Base-by-base conservation (phyloP, 2,888 invertebrate species). In the Oxyteleia sp. region DNA sequence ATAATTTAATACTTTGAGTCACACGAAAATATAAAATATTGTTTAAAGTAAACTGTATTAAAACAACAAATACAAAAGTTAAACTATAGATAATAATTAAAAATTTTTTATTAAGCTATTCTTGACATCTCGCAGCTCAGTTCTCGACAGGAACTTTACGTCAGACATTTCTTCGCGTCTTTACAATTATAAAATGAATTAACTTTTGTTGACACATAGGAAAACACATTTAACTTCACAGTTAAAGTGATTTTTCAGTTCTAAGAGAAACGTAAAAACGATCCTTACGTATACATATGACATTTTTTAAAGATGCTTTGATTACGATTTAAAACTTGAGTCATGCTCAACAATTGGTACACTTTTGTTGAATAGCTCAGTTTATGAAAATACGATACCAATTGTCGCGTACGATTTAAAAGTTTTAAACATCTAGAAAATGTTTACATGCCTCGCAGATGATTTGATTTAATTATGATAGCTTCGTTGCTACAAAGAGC, bases 331-430 rank as follows among this genome's bases (percentile, higher is more conserved):
- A 55, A 69, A 69, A 69, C 55, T 55, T 45, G 32, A 55, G 32
- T 32, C 68, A 69, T 55, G 45, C 32, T 18, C 68, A 55, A 55
- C 55, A 55, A 49, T 3, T 29, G 53, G 32, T 55, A 55, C 29
- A 29, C 55, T 43, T 43, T 10, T 26, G 13, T 45, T 55, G 8
- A 55, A 45, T 45, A 11, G 23, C 11, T 20, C 32, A 7, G 13
- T n/a, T 55, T 69, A 69, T 45, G 55, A 69, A 69, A 69, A 69
- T 69, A 69, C 41, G 45, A 32, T 69, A 55, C 32, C 16, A 7
- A 55, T 68, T 68, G 29, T 15, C 45, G 55, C 15, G 45, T 53
- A 55, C 32, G 55, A 8, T 69, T 32, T 55, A 18, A 16, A 23
- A 43, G 29, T 68, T 55, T 68, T 53, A 68, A 68, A 68, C 53